Base-by-base conservation (phyloP, 2,113 vertebrate genomes). In the Semicossyphus pulcher region DNA sequence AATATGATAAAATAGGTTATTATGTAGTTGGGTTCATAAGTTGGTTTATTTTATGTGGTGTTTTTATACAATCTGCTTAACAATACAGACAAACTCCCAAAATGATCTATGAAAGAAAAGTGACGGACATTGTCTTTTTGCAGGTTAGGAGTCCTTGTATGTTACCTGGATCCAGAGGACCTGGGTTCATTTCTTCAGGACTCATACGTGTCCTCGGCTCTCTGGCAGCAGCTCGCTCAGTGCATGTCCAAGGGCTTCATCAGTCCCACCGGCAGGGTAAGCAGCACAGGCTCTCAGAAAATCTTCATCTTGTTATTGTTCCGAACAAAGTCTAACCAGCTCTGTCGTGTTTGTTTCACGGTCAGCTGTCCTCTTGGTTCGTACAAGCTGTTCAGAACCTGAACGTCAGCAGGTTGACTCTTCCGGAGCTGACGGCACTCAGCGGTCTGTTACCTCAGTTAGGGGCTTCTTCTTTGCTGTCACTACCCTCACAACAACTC, bases 111-210 rank as follows among this genome's bases (percentile, higher is more conserved):
- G 15, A 12, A 39, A 28, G 10, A 25, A 10, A 52, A 23, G 48
- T 79, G 28, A 69, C 58, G 20, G 39, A 39, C 15, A 0, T 28
- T 67, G 20, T 66, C 14, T 60, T 61, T 66, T 78, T 77, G 64
- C 87, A 96, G 96, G 86, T 89, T 97, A 53, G 96, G 96, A 39
- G 65, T 89, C 42, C 91, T 97, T 0, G 90, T 91, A 1, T 97
- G 96, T 83, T 97, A 96, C 90, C 74, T 96, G 90, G 95, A 90
- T 67, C 93, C 93, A 2, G 93, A 93, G 41, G 93, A 96, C 8
- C 86, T 97, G 44, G 92, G 88, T 59, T 87, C 81, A 18, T 86
- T 94, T 83, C 91, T 95, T 14, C 91, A 91, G 49, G 77, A 94
- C 65, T 88, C 72, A 34, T 80, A 94, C 45, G 89, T 91, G 10